These are phyloP conservation scores for Drosophila robusta DNA, from an alignment of 2,888 invertebrate genomes.

Conservation along the genomic window DNA sequence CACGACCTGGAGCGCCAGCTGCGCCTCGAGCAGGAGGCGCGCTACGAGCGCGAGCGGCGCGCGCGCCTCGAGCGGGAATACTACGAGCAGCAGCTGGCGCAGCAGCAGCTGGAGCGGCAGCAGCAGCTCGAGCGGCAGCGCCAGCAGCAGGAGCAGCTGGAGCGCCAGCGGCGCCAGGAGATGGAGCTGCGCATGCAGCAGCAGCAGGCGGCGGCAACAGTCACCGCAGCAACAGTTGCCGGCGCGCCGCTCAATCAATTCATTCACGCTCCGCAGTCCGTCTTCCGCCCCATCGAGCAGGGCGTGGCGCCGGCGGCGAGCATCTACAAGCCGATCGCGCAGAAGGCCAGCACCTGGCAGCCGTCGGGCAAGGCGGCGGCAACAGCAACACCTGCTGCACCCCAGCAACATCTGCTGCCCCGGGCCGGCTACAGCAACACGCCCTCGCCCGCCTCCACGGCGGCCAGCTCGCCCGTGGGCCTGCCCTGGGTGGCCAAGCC, in stretches of 20 bases:
- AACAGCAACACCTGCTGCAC: constrained; percentile 26
- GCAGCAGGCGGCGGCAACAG: constrained; percentile 83
- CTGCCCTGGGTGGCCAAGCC: constrained; percentile 86
- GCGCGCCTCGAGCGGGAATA: constrained; percentile 85
- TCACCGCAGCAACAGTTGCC: constrained; percentile 85
- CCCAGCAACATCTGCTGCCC: constrained; percentile 56
- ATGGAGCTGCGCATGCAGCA: constrained; percentile 58
- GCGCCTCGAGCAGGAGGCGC: constrained; percentile 67
- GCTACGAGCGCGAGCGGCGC: constrained; percentile 72
- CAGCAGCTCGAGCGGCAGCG: constrained; percentile 68
- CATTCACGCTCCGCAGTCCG: constrained; percentile 91
- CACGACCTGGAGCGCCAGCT: constrained; percentile 84
- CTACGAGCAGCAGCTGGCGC: constrained; percentile 75
- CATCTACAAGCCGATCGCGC: constrained; percentile 80
- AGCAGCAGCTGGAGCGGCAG: constrained; percentile 64
- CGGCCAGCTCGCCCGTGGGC: constrained; percentile 79
- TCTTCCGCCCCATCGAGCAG: constrained; percentile 87
- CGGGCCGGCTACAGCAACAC: constrained; percentile 59
- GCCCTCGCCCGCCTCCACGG: constrained; percentile 76
- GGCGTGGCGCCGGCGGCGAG: constrained; percentile 66
- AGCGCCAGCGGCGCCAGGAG: constrained; percentile 84
- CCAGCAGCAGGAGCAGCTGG: constrained; percentile 68
- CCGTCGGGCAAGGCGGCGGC: constrained; percentile 9
- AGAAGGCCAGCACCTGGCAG: constrained; percentile 31
- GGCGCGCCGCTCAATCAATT: constrained; percentile 89